These are phyloP conservation scores for Cephalotes varians DNA, from an alignment of 2,888 invertebrate genomes.

Conservation along the genomic window DNA sequence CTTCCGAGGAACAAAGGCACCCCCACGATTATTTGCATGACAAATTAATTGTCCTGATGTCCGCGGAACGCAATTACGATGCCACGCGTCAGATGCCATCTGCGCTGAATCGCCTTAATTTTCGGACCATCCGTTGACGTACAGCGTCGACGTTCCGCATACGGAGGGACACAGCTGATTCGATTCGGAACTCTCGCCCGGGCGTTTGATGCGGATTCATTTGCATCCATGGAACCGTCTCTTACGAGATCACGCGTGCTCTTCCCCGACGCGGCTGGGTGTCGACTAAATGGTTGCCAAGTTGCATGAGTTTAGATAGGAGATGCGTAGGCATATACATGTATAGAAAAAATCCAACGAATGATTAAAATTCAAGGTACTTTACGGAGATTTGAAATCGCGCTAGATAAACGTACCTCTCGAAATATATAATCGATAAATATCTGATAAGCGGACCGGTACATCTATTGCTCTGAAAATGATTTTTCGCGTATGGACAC, in stretches of 20 bases:
- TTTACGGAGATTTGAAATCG: constrained; percentile 15
- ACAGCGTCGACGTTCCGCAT: constrained; percentile 57
- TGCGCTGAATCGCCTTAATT: constrained; percentile 65
- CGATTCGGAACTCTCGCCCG: constrained; percentile 49
- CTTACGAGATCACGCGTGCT: constrained; percentile 8
- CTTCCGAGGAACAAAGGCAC: constrained; percentile 9
- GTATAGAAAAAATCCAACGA: background rate
- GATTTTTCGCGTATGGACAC: constrained; percentile 43
- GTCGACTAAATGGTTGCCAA: constrained; percentile 1
- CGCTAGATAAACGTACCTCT: background rate
- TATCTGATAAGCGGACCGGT: background rate
- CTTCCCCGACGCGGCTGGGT: background rate
- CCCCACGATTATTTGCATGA: constrained; percentile 54
- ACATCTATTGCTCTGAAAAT: constrained; percentile 46
- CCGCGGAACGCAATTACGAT: constrained; percentile 57
- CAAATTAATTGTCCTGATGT: constrained; percentile 38
- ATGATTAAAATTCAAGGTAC: constrained; percentile 21
- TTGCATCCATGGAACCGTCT: constrained; percentile 29
- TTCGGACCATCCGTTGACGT: constrained; percentile 59
- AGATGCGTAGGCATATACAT: background rate
- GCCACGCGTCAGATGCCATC: constrained; percentile 56
- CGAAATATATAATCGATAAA: constrained; percentile 38
- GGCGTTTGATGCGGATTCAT: constrained; percentile 49
- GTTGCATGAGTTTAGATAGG: background rate
- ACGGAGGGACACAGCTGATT: constrained; percentile 60